Evolutionary conservation across 2,888 invertebrate species (phyloP), one percentile per base, ranked within the genome.

Genomic region (Eupithecia pulchellata): DNA sequence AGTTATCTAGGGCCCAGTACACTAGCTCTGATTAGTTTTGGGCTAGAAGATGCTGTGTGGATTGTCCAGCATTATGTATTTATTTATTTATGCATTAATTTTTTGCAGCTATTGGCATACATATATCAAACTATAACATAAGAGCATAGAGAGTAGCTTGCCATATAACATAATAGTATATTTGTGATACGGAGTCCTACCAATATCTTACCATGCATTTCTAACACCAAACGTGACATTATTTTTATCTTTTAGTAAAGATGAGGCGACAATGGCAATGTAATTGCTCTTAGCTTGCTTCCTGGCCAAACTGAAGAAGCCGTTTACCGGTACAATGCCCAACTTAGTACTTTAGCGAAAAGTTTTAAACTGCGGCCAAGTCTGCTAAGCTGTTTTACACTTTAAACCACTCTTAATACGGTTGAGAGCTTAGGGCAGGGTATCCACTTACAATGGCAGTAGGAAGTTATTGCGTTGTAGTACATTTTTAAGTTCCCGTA

Each of bases 311-410:
- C 52, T 52, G 76, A 78, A 76, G 79, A 79, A 75, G 76, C 76
- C 75, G 73, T 79, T 80, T 76, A 74, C 77, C 75, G 77, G 78
- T 74, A 72, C 75, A 68, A 55, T 60, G 68, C 60, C 64, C 68
- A 75, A 72, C 71, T 75, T 72, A 69, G 66, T 64, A 72, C 75
- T 76, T 73, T 60, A 72, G 68, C 57, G 13, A 34, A 30, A 30
- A 66, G 64, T 71, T 66, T 47, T 32, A 63, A 70, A 34, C 57
- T 52, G 57, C 20, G 55, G 62, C 30, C 55, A 32, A 55, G 27
- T 0, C 36, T 14, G n/a, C 39, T 64, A 39, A 68, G 61, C 68
- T 60, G 69, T 68, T 70, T 64, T 29, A 66, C 60, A 74, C 77
- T 74, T 68, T 70, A 71, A 61, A 27, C 29, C 64, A 11, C 34